Conservation (phyloP, 2,113 vertebrate species). For the Mus pahari region DNA sequence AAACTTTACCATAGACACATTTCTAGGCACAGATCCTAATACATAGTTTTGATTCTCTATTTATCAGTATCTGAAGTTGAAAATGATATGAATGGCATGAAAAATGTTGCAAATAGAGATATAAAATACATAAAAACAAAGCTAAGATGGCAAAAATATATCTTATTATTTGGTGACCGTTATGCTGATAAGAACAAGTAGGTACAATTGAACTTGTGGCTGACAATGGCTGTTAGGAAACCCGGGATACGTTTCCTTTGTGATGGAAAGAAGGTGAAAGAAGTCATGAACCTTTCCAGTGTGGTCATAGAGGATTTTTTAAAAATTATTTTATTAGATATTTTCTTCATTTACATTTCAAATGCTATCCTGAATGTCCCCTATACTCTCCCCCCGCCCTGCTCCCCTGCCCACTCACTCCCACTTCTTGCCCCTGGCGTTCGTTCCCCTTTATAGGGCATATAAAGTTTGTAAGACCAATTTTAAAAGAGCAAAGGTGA, state of each 20-base stretch:
- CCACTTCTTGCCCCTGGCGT: too few species aligned
- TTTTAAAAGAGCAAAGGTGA: conserved; percentile 19
- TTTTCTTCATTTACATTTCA: too few species aligned
- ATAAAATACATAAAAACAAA: too few species aligned
- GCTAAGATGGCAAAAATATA: neutral
- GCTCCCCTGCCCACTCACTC: too few species aligned
- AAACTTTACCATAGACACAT: neutral
- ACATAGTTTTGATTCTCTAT: neutral
- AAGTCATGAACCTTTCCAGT: neutral
- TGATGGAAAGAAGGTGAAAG: neutral
- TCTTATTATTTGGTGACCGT: neutral
- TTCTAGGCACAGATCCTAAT: conserved; percentile 7
- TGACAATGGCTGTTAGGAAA: neutral
- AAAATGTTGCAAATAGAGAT: too few species aligned
- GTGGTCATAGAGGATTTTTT: neutral
- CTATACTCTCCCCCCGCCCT: too few species aligned
- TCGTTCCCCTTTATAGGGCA: too few species aligned
- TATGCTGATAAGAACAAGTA: conserved; percentile 12
- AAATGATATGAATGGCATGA: too few species aligned
- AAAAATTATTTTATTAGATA: too few species aligned
- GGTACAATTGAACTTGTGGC: neutral
- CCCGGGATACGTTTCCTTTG: neutral
- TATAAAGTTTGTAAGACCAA: too few species aligned
- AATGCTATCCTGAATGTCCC: too few species aligned
- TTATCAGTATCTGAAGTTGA: neutral